Evolutionary conservation across 2,797 vertebrate species (phyloP).

Genomic region (Enteromius anoplus): DNA sequence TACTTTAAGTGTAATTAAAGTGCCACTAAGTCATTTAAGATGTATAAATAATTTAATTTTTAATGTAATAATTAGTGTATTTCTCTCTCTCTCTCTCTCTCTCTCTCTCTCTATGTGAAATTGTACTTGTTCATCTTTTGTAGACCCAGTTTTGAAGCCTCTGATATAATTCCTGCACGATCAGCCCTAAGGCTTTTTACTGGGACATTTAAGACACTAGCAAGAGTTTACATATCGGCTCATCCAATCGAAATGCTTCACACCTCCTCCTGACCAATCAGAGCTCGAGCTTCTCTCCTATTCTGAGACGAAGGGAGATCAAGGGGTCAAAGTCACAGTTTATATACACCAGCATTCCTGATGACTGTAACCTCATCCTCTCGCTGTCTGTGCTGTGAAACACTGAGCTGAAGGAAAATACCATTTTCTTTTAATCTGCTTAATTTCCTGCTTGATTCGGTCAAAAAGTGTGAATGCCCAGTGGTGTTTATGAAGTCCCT

Average conservation of each 20-base stretch:
- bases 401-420: neutral
- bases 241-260: conserved; percentile 35
- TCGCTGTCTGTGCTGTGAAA: neutral
- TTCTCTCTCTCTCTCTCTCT: too few relatives aligned
- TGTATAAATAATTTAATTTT: too few relatives aligned
- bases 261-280: conserved; percentile 37
- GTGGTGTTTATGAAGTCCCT: neutral
- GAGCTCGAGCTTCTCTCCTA: conserved; percentile 29
- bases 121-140: neutral
- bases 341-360: conserved; percentile 12
- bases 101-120: neutral
- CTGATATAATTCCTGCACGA: neutral
- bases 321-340: conserved; percentile 25
- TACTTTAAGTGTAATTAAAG: neutral
- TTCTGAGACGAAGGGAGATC: conserved; percentile 21
- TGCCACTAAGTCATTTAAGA: too few relatives aligned
- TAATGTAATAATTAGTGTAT: neutral
- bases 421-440: neutral
- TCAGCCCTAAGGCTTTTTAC: conserved; percentile 1
- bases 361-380: conserved; percentile 22
- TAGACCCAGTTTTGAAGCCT: neutral
- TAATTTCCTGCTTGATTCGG: neutral
- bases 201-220: conserved; percentile 40
- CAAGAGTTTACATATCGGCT: conserved; percentile 7
- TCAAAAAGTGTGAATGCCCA: conserved; percentile 7